Base-by-base conservation (phyloP, 1,140 invertebrate genomes). In the Chymomyza costata region DNA sequence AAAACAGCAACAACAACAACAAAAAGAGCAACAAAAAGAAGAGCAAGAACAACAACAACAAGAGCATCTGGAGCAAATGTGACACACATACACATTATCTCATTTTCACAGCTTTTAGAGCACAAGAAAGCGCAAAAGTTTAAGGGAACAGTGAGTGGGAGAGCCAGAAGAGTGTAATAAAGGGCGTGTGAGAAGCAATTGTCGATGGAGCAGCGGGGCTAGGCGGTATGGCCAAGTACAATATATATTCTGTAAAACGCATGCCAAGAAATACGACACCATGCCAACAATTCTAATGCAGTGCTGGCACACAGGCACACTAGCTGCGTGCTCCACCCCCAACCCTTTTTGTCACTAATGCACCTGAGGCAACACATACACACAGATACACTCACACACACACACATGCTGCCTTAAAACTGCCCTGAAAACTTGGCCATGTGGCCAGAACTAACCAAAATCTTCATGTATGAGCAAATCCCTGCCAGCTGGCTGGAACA, bases 1-100 rank as follows among this genome's bases (percentile, higher is more conserved):
- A 55, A 30, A 43, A 39, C 10, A 38, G 35, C 19, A 30, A 44
- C 7, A 35, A 8, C 30, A 45, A 35, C 5, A 47, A 35, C 13
- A 30, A 35, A 34, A 16, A 18, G 21, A n/a, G 16, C 34, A 47
- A 13, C 8, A n/a, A n/a, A n/a, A n/a, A n/a, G n/a, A 44, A 13
- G 2, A 1, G 11, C n/a, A n/a, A n/a, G n/a, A n/a, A n/a, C n/a
- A n/a, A n/a, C 34, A 47, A 13, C 8, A n/a, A n/a, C n/a, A n/a
- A n/a, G n/a, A 44, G 8, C 2, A 1, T n/a, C 14, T 44, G 52
- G n/a, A n/a, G 30, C 43, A 59, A 58, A 80, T 80, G 73, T 80
- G 74, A 80, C 73, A 81, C 73, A 80, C 73, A 81, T 81, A 80
- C 64, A 80, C 68, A 80, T 80, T 81, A 81, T 80, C 74, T 81